phyloP scores from a whole-genome alignment of 2,797 vertebrate species.

The Setipinna tenuifilis region DNA sequence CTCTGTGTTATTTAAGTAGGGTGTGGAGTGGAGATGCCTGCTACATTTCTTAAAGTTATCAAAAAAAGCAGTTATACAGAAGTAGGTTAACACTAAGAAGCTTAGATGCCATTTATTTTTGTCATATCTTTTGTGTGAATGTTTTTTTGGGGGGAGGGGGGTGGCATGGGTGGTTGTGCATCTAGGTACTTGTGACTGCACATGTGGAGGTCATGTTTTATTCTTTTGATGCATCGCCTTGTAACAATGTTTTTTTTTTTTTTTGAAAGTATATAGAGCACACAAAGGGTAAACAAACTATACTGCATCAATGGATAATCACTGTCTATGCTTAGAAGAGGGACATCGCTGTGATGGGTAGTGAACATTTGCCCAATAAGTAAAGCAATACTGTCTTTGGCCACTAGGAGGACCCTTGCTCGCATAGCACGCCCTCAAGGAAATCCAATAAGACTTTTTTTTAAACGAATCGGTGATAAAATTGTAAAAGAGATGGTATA shows the following conservation, averaged over 20 bases:
- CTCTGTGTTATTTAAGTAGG: slow-evolving; percentile 2
- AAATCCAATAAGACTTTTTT: background rate
- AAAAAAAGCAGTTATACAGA: slow-evolving; percentile 43
- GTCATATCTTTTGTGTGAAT: slow-evolving; percentile 30
- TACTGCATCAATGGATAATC: background rate
- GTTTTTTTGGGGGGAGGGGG: background rate
- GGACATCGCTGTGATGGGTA: background rate
- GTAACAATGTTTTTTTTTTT: background rate
- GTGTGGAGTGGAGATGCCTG: slow-evolving; percentile 34
- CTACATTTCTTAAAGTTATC: slow-evolving; percentile 58
- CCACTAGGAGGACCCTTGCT: slow-evolving; percentile 7
- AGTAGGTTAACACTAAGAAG: slow-evolving; percentile 64
- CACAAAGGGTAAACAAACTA: background rate
- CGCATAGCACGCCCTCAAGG: background rate
- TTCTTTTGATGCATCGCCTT: slow-evolving; percentile 6
- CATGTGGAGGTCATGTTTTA: slow-evolving; percentile 13
- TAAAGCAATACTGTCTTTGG: background rate
- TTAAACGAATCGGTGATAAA: background rate
- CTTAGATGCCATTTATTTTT: slow-evolving; percentile 32
- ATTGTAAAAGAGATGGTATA: background rate
- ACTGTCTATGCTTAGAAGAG: background rate
- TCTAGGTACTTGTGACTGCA: slow-evolving; percentile 45
- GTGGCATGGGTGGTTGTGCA: background rate
- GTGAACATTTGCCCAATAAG: background rate
- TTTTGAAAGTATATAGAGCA: slow-evolving; percentile 2